A percentile compares a stretch with the other conserved stretches of the same genome.
Evolutionary conservation across 2,797 vertebrate species (phyloP).

Genomic region (Sebastes jordani): DNA sequence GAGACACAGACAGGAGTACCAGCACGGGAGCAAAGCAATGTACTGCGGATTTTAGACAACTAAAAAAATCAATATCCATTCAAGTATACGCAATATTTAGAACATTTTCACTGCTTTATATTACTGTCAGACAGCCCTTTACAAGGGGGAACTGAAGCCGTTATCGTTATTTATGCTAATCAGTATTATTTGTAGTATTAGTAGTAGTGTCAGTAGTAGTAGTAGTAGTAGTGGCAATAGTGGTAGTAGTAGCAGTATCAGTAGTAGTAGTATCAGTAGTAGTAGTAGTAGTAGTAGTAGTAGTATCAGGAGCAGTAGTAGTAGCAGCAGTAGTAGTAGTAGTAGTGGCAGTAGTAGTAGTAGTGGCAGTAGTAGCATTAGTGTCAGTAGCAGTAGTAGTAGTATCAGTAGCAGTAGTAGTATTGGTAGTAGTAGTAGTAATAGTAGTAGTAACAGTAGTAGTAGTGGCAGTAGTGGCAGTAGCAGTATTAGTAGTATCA

Average conservation of each 20-base stretch:
- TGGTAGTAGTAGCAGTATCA: fast-evolving
- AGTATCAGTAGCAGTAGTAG: fast-evolving
- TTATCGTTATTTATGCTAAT: background rate
- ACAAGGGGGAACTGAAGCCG: background rate
- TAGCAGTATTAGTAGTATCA: fast-evolving
- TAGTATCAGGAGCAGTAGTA: fast-evolving
- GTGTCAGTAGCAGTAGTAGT: fast-evolving
- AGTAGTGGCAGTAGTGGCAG: fast-evolving
- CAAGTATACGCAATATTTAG: background rate
- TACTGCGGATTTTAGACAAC: background rate
- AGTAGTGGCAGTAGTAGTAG: fast-evolving
- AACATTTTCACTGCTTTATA: background rate
- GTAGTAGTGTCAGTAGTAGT: no score
- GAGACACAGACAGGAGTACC: background rate
- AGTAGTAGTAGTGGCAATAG: no score
- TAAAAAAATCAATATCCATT: background rate
- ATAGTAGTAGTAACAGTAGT: fast-evolving
- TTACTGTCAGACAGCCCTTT: no score
- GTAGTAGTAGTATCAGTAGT: no score
- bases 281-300: no score
- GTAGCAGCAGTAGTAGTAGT: fast-evolving
- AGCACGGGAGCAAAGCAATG: background rate
- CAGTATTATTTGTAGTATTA: no score
- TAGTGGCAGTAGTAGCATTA: fast-evolving
- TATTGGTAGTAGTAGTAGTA: no score